Base-by-base conservation (phyloP, 1,140 invertebrate genomes). In the Anoplolepis gracilipes region DNA sequence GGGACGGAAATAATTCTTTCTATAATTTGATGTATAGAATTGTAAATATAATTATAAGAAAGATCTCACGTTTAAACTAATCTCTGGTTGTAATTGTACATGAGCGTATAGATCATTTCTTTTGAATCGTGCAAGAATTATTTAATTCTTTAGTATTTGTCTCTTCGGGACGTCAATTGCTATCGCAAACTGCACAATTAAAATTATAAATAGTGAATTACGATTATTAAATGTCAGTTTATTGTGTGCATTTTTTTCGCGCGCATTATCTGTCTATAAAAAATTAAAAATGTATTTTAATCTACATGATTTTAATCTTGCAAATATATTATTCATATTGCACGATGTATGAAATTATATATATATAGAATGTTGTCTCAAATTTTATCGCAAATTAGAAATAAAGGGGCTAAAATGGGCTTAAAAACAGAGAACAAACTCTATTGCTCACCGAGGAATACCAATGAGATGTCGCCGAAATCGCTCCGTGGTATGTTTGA, bases 21-120 rank as follows among this genome's bases (percentile, higher is more conserved):
- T 79, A 25, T 67, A 67, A 67, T 69, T 79, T 69, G 11, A 57
- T 28, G 39, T 36, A 49, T 69, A 22, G 69, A 19, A 39, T 79
- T 79, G 62, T 69, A 79, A 69, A 69, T 79, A 69, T 55, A 79
- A 39, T 79, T 69, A 57, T 59, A 59, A 55, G 64, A 55, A 33
- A 22, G 13, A 8, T 79, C 25, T 77, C 10, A 49, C 8, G 28
- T 62, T 28, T n/a, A 57, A 28, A 30, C 5, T 62, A 62, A 64
- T 77, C 57, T 62, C 16, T 1, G 22, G 62, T 76, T 76, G 25
- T 39, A 42, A 77, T 46, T 77, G 46, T 30, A 30, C 6, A 64
- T 16, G 33, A 13, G 30, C 6, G 2, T 22, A 30, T 25, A 16
- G 16, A 62, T 65, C 36, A 16, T 2, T 36, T n/a, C 57, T 59